These are phyloP conservation scores for Coturnix japonica DNA, from an alignment of 2,113 vertebrate species.

Conservation along the genomic window DNA sequence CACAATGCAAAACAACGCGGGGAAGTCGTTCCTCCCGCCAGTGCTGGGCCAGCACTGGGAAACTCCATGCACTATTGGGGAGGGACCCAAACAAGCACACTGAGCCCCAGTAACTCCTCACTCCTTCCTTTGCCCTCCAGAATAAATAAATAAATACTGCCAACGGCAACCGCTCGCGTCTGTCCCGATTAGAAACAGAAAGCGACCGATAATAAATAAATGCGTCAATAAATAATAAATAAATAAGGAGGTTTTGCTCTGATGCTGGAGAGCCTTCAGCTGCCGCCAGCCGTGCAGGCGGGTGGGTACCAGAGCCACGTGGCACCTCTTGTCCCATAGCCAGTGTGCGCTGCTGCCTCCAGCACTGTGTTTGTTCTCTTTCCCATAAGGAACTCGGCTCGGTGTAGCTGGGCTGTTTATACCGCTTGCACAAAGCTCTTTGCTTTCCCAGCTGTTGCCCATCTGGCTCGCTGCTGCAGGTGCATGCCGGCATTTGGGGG, in stretches of 20 bases:
- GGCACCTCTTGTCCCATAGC: neutral
- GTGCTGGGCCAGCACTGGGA: neutral
- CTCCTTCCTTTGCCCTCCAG: neutral
- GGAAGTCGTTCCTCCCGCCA: slow-evolving; percentile 34
- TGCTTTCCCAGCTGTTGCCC: neutral
- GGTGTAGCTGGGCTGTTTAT: neutral
- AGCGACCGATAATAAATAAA: neutral
- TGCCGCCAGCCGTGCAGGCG: neutral
- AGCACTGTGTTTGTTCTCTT: neutral
- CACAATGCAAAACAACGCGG: neutral
- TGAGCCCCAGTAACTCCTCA: slow-evolving; percentile 36
- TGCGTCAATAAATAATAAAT: slow-evolving; percentile 23
- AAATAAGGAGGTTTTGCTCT: slow-evolving; percentile 67
- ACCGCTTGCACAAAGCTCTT: neutral
- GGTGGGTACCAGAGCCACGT: rapidly evolving
- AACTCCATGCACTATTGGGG: neutral
- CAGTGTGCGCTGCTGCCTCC: neutral
- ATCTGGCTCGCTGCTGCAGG: rapidly evolving
- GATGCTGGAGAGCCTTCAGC: neutral
- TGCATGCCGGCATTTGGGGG: rapidly evolving
- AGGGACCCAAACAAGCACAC: slow-evolving; percentile 2
- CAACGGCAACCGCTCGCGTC: neutral
- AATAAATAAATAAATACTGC: slow-evolving; percentile 49
- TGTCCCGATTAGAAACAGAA: slow-evolving; percentile 27
- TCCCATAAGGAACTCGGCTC: neutral